phyloP scores from a whole-genome alignment of 2,888 invertebrate genomes.

The Philhelius pedissequus region DNA sequence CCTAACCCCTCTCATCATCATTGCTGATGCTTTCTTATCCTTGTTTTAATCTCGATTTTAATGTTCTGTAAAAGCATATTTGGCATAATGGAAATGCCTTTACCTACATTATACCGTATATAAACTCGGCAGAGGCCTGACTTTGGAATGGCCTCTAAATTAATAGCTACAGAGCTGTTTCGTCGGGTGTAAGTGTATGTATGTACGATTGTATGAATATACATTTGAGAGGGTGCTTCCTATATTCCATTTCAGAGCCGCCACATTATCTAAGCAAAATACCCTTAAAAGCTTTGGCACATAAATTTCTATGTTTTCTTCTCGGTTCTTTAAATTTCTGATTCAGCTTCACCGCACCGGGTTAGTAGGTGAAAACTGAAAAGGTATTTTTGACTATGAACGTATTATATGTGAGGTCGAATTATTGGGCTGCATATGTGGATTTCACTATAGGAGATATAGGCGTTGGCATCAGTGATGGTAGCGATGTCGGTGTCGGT shows the following conservation, averaged over 20 bases:
- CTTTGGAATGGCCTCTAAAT: conserved; percentile 64
- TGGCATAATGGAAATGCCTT: conserved; percentile 73
- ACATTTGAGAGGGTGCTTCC: background rate
- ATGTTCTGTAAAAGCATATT: conserved; percentile 73
- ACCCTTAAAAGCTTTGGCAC: conserved; percentile 66
- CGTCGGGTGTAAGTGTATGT: background rate
- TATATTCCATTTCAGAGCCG: background rate
- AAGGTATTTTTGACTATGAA: background rate
- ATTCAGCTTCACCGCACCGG: background rate
- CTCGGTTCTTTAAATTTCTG: conserved; percentile 31
- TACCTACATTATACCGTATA: conserved; percentile 67
- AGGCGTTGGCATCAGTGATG: no score
- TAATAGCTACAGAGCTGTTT: conserved; percentile 54
- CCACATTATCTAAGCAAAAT: conserved; percentile 19
- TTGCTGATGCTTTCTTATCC: conserved; percentile 70
- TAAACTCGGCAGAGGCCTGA: background rate
- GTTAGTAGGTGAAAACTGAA: conserved; percentile 28
- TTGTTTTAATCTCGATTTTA: conserved; percentile 73
- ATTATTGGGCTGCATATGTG: conserved; percentile 44
- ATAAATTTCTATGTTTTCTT: conserved; percentile 63
- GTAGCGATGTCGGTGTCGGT: no score
- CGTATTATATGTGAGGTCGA: background rate
- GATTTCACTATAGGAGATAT: conserved; percentile 41
- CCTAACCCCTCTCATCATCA: conserved; percentile 28
- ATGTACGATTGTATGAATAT: background rate